A percentile compares a stretch with the other conserved stretches of the same genome.
phyloP scores from a whole-genome alignment of 2,888 invertebrate genomes.

The Alloscopus bannaensis region DNA sequence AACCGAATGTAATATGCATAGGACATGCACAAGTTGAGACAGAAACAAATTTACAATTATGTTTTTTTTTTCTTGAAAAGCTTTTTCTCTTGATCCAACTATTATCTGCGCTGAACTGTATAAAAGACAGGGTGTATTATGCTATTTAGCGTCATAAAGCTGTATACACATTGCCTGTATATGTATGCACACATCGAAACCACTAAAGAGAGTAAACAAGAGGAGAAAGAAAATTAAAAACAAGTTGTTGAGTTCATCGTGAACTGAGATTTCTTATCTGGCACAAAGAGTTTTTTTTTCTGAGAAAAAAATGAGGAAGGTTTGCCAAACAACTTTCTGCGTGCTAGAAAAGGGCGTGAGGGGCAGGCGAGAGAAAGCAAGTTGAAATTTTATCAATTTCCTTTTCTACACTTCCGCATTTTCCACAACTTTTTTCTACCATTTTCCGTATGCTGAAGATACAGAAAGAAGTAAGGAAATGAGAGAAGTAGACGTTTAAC shows the following conservation, averaged over 20 bases:
- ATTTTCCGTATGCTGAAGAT: background rate
- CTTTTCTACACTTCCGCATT: background rate
- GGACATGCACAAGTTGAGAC: too few relatives aligned
- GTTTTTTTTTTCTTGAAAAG: background rate
- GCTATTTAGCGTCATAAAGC: too few relatives aligned
- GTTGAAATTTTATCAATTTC: conserved; percentile 32
- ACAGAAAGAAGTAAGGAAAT: conserved; percentile 13
- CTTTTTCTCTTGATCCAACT: too few relatives aligned
- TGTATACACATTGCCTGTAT: too few relatives aligned
- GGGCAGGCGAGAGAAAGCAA: background rate
- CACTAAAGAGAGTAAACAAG: background rate
- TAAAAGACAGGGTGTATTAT: too few relatives aligned
- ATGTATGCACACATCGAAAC: too few relatives aligned
- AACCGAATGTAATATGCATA: too few relatives aligned
- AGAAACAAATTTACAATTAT: conserved; percentile 1
- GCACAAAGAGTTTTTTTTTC: too few relatives aligned
- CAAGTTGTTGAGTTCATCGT: conserved; percentile 31
- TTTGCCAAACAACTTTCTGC: conserved; percentile 43
- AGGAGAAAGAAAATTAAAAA: conserved; percentile 48
- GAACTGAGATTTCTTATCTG: background rate
- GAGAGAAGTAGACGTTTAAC: background rate
- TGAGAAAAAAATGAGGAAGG: conserved; percentile 12
- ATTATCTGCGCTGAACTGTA: too few relatives aligned
- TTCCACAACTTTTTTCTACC: conserved; percentile 6
- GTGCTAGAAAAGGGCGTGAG: conserved; percentile 44